Evolutionary conservation across 2,888 invertebrate genomes (phyloP), one percentile per base, ranked within the genome.

Genomic region (Eupithecia tripunctaria): DNA sequence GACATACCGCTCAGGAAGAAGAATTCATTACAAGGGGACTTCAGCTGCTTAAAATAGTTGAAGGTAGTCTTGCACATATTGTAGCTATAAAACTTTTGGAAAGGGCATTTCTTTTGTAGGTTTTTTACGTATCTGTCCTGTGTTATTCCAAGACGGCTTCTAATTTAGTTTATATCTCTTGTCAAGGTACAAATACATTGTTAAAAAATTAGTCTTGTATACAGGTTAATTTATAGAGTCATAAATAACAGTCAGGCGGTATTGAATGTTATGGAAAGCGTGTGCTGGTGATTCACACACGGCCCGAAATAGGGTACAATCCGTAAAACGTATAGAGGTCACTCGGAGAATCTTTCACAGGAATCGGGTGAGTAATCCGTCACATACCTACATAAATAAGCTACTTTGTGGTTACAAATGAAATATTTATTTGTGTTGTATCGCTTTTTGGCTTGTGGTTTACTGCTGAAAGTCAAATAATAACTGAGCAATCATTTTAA

Each of bases 11-110:
- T 74, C 74, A 62, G 56, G 63, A 74, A 66, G 74, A 74, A 74
- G 71, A 63, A 69, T 56, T 69, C 70, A 65, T 73, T 70, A 71
- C 71, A 68, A 69, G 68, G 74, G 66, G 70, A 56, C 69, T 69
- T 51, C 41, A 51, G 66, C 66, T 63, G 36, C 67, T 71, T 66
- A 66, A 74, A 74, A 74, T 74, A 74, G 69, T 59, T 56, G 41
- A 69, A 69, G 71, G 74, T 71, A 66, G 71, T 65, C 60, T 43
- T 36, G 8, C 18, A 70, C 70, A 69, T 70, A 70, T 64, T 70
- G 70, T 56, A 27, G 25, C 15, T 32, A 63, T 47, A 47, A n/a
- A 29, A 63, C 14, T 69, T 63, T 38, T 64, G 2, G 6, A 36
- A n/a, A 68, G 68, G 60, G 65, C 7, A 15, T 56, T 71, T 71